Evolutionary conservation across 2,888 invertebrate species (phyloP).

Genomic region (Rhagonycha lutea): DNA sequence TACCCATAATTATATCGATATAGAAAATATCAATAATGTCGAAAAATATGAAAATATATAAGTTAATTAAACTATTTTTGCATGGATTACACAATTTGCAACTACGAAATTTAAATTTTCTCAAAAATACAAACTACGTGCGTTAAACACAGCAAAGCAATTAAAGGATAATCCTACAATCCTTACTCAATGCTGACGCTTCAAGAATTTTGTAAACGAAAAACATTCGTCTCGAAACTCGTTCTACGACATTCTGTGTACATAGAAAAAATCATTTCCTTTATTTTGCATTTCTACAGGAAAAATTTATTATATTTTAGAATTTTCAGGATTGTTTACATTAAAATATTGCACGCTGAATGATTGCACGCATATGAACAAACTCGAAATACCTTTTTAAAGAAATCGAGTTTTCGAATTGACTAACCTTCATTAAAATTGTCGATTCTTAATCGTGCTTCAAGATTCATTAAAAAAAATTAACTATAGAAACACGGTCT

Average conservation of each 20-base stretch:
- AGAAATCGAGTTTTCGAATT: background rate
- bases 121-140: slow-evolving; percentile 13
- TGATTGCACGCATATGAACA: no score
- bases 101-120: background rate
- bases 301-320: background rate
- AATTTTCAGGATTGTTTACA: background rate
- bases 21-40: background rate
- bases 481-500: background rate
- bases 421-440: background rate
- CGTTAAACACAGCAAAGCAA: slow-evolving; percentile 17
- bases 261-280: background rate
- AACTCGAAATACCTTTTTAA: background rate
- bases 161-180: slow-evolving; percentile 17
- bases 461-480: background rate
- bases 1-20: no score
- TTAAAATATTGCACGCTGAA: background rate
- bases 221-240: background rate
- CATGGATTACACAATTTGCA: background rate
- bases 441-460: background rate
- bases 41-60: background rate
- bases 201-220: slow-evolving; percentile 15
- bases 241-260: slow-evolving; percentile 1
- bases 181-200: slow-evolving; percentile 12
- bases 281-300: background rate
- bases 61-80: background rate